These are phyloP conservation scores for Diaperis boleti DNA, from an alignment of 2,888 invertebrate species.

Conservation along the genomic window DNA sequence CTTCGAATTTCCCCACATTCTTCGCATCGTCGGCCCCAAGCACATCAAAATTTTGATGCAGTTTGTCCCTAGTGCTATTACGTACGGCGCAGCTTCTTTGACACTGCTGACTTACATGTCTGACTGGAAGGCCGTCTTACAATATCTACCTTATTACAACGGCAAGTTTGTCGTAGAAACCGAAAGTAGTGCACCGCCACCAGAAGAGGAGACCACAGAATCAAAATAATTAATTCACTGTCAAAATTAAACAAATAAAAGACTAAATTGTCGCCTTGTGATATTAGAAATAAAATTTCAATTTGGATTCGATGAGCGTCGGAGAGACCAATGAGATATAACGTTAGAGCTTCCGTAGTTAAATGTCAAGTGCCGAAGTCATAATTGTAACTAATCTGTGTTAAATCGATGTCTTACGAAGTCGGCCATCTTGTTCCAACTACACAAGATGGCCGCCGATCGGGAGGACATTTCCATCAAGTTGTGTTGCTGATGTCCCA, in stretches of 20 bases:
- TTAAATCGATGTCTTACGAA: too few relatives aligned
- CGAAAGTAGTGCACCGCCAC: background rate
- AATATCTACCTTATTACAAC: constrained; percentile 52
- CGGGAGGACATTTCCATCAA: background rate
- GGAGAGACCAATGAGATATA: constrained; percentile 41
- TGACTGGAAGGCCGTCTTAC: constrained; percentile 52
- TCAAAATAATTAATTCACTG: background rate
- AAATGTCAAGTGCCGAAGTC: constrained; percentile 50
- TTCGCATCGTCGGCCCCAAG: constrained; percentile 42
- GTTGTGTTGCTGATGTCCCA: constrained; percentile 18
- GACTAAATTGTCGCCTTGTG: constrained; percentile 33
- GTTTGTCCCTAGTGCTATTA: constrained; percentile 44
- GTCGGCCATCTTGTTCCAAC: too few relatives aligned
- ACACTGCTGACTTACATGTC: constrained; percentile 45
- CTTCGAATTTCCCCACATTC: constrained; percentile 26
- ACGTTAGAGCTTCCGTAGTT: constrained; percentile 51
- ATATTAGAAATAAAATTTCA: constrained; percentile 34
- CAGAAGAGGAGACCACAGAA: background rate
- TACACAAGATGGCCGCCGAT: too few relatives aligned
- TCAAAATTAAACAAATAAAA: constrained; percentile 16
- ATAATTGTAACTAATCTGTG: constrained; percentile 19
- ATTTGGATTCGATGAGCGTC: constrained; percentile 25
- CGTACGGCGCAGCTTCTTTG: constrained; percentile 42
- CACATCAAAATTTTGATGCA: constrained; percentile 42
- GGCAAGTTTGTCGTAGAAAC: constrained; percentile 43